Base-by-base conservation (phyloP, 1,140 invertebrate species). In the Nephotettix cincticeps region DNA sequence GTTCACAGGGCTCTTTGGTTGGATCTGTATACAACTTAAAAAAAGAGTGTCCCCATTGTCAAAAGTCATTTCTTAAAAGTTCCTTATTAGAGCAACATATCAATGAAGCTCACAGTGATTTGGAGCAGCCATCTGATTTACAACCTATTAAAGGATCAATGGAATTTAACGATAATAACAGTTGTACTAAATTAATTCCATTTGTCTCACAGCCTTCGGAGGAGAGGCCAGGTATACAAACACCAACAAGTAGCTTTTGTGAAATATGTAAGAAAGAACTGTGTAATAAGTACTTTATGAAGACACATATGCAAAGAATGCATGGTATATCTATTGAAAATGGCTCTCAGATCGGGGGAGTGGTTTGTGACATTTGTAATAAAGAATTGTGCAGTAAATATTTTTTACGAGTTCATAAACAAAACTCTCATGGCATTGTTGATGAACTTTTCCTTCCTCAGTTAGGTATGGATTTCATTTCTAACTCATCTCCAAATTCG, bases 241-340 rank as follows among this genome's bases (percentile, higher is more conserved):
- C 89, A 14, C 90, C 85, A 0, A 90, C 89, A 0, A 93, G 90
- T 56, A 96, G 96, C 77, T 98, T 96, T 78, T 99, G 98, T 81
- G 96, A 99, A 80, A 97, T 99, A 71, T 99, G 98, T 82, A 99
- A 99, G 82, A 99, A 99, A 84, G 97, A 99, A 81, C 82, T 99
- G 32, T 99, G 98, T 83, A 99, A 99, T 84, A 99, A 99, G 81
- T 99, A 99, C 79, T 99, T 99, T 80, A 96, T 99, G 91, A 96
- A 98, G 80, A 99, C 97, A 0, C 98, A 99, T 83, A 99, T 99
- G 95, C 91, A 99, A 76, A 92, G 98, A 80, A 98, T 99, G 93
- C 98, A 99, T 81, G 96, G 97, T 17, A 97, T 99, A 70, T 94
- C 96, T 78, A 92, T 98, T 45, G 94, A 96, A 81, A 93, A 93